Percentiles rank a stretch among this genome's conserved stretches.
phyloP scores from a whole-genome alignment of 2,888 invertebrate genomes.

The Eupithecia pulchellata region DNA sequence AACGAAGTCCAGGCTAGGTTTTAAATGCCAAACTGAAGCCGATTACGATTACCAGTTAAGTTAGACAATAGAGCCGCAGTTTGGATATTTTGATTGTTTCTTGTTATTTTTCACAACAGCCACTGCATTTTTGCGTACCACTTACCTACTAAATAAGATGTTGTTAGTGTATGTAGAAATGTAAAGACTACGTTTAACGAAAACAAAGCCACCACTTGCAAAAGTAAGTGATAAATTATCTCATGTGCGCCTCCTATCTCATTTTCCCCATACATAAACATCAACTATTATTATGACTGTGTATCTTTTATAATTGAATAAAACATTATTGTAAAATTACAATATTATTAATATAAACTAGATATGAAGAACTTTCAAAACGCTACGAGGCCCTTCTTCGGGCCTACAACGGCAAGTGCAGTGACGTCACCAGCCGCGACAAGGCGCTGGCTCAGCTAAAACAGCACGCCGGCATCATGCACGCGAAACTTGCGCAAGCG shows the following conservation, averaged over 20 bases:
- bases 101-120: not conserved
- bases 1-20: too few relatives aligned
- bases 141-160: not conserved
- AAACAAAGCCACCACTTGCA: not conserved
- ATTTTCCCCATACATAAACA: not conserved
- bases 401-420: conserved; percentile 65
- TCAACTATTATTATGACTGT: too few relatives aligned
- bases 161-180: too few relatives aligned
- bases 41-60: too few relatives aligned
- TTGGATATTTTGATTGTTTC: not conserved
- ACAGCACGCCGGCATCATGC: conserved; percentile 51
- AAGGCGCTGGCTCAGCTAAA: conserved; percentile 54
- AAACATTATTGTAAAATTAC: too few relatives aligned
- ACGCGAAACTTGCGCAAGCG: conserved; percentile 60
- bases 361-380: conserved; percentile 74
- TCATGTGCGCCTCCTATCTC: not conserved
- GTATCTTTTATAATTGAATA: too few relatives aligned
- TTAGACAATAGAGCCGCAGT: too few relatives aligned
- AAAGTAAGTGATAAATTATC: not conserved
- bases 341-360: too few relatives aligned
- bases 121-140: not conserved
- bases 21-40: too few relatives aligned
- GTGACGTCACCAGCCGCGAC: conserved; percentile 54
- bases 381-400: conserved; percentile 66
- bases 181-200: not conserved